Conservation (phyloP, 2,797 vertebrate genomes). For the Aythya fuligula region DNA sequence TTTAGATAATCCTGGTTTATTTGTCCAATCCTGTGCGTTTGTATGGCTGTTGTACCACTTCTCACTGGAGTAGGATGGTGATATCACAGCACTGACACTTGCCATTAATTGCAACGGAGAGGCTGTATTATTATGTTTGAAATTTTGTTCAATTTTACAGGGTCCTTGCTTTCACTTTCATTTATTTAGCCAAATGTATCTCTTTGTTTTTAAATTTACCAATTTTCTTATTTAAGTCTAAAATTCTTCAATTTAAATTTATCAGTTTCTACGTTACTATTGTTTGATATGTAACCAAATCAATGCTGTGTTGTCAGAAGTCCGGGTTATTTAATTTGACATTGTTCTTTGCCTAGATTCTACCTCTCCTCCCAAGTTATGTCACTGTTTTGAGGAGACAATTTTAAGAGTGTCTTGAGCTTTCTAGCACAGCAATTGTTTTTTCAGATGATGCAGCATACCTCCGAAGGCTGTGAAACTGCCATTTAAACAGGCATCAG, state of each 20-base stretch:
- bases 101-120: neutral
- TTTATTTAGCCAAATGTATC: neutral
- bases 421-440: neutral
- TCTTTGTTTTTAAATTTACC: neutral
- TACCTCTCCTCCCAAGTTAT: neutral
- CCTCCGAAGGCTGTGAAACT: slow-evolving; percentile 3
- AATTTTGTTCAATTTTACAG: neutral
- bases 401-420: neutral
- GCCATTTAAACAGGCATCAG: slow-evolving; percentile 27
- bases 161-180: neutral
- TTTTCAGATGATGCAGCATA: neutral
- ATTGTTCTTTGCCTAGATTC: neutral
- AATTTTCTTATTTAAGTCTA: neutral
- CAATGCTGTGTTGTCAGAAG: neutral
- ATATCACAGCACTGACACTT: neutral
- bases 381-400: neutral
- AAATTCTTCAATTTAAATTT: neutral
- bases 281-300: neutral
- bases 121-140: neutral
- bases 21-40: neutral
- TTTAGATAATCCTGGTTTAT: neutral
- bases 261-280: neutral
- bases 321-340: neutral
- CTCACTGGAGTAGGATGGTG: neutral
- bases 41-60: neutral